Percentiles rank a stretch among this genome's conserved stretches.
Conservation (phyloP, 2,797 vertebrate species). For the Sebastes baramenuke region DNA sequence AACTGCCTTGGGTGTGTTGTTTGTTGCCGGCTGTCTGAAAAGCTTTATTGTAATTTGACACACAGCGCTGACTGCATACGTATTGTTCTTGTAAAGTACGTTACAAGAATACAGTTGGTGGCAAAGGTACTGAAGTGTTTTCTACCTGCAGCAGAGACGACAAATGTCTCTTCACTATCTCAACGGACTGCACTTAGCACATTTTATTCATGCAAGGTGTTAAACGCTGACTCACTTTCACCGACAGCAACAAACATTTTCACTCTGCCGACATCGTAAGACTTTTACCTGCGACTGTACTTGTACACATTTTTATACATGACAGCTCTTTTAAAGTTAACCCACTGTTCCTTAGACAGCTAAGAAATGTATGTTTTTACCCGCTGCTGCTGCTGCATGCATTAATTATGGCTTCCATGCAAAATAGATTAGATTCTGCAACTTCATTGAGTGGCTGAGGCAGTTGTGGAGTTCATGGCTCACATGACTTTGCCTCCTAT, state of each 20-base stretch:
- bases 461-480: constrained; percentile 37
- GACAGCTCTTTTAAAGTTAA: constrained; percentile 54
- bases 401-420: constrained; percentile 76
- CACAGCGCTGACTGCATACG: background rate
- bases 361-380: constrained; percentile 63
- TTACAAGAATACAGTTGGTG: background rate
- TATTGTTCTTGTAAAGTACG: background rate
- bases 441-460: constrained; percentile 59
- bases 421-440: constrained; percentile 75
- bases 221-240: constrained; percentile 58
- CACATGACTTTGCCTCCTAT: constrained; percentile 31
- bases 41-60: constrained; percentile 1
- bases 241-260: constrained; percentile 48
- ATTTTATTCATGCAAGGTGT: constrained; percentile 57
- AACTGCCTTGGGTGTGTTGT: background rate
- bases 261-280: constrained; percentile 34
- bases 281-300: constrained; percentile 44
- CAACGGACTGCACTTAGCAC: constrained; percentile 13
- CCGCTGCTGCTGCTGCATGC: constrained; percentile 57
- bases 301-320: constrained; percentile 37
- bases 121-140: constrained; percentile 11
- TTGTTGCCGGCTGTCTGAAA: background rate
- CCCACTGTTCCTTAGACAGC: constrained; percentile 42
- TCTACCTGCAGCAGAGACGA: constrained; percentile 1
- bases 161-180: background rate